A percentile compares a stretch with the other conserved stretches of the same genome.
These are phyloP conservation scores for Potamarius usumacintae DNA, from an alignment of 2,113 vertebrate species.

Conservation along the genomic window DNA sequence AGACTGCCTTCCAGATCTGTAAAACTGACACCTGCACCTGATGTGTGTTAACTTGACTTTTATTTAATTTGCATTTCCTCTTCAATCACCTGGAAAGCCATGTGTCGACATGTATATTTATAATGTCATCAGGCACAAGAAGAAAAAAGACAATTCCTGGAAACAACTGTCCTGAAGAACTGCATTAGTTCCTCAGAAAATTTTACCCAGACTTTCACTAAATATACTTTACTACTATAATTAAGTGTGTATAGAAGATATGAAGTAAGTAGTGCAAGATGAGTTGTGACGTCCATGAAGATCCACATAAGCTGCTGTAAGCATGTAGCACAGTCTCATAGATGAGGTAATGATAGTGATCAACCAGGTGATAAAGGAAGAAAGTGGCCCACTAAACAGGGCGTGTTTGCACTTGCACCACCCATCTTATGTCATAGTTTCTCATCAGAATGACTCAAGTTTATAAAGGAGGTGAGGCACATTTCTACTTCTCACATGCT, in stretches of 20 bases:
- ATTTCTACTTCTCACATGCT: background rate
- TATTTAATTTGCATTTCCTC: background rate
- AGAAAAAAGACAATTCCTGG: background rate
- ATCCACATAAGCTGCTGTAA: slow-evolving; percentile 12
- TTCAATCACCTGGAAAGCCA: background rate
- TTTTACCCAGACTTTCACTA: background rate
- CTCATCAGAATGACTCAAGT: slow-evolving; percentile 36
- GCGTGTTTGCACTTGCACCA: slow-evolving; percentile 42
- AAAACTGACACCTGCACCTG: background rate
- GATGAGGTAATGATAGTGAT: slow-evolving; percentile 21
- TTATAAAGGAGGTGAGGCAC: slow-evolving; percentile 45
- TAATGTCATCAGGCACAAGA: background rate
- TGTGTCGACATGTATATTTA: background rate
- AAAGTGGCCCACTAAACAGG: slow-evolving; percentile 20
- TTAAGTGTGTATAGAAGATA: slow-evolving; percentile 13
- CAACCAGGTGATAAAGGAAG: slow-evolving; percentile 24
- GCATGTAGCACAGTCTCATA: background rate
- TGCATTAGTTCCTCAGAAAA: background rate
- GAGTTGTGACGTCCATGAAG: slow-evolving; percentile 23
- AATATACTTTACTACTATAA: background rate
- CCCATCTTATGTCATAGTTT: slow-evolving; percentile 42
- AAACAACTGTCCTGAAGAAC: background rate
- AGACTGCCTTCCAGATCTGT: slow-evolving; percentile 11
- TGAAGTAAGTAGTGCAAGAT: background rate
- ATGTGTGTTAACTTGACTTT: slow-evolving; percentile 19